Base-by-base conservation (phyloP, 2,113 vertebrate genomes). In the Pseudorectes ferrugineus region DNA sequence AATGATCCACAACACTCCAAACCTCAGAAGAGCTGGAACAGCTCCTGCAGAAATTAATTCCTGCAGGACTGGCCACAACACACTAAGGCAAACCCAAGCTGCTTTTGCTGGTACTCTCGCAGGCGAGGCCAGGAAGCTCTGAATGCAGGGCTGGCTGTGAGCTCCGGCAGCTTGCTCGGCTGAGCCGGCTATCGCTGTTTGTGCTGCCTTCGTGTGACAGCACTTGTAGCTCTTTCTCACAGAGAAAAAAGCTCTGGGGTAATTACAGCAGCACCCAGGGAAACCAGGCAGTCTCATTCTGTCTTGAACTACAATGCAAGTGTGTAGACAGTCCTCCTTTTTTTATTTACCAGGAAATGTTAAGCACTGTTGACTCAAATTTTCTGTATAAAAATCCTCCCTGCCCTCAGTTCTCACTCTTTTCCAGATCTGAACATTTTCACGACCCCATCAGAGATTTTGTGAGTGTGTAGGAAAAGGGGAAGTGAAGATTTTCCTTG, bases 241-340 rank as follows among this genome's bases (percentile, higher is more conserved):
- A 88, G 11, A 83, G 26, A 20, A 43, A 61, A 94, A 49, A 48
- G 38, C 62, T 70, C 14, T 12, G 62, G 40, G 28, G 33, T 85
- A 73, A 94, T 85, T 85, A 83, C 9, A 93, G 88, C 58, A 79
- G 48, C 26, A 66, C 38, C 38, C 77, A 75, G 55, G 73, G 79
- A 95, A 89, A 93, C 36, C 55, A 72, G 38, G 73, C 59, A 66
- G 40, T 12, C 22, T 86, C 43, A 62, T 87, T 51, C 55, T 52
- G 25, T 14, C 72, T 46, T 48, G 38, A 71, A n/a, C 62, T 29
- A 54, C 54, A 65, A 58, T 75, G 26, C 51, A 61, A 76, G 43
- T 10, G 42, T 40, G 26, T 22, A 82, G 66, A 57, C 45, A 62
- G 51, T 22, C n/a, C 33, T 68, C 11, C 5, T 24, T 35, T 38